Evolutionary conservation across 2,797 vertebrate genomes (phyloP), one percentile per base, ranked within the genome.

Genomic region (Siniperca scherzeri): DNA sequence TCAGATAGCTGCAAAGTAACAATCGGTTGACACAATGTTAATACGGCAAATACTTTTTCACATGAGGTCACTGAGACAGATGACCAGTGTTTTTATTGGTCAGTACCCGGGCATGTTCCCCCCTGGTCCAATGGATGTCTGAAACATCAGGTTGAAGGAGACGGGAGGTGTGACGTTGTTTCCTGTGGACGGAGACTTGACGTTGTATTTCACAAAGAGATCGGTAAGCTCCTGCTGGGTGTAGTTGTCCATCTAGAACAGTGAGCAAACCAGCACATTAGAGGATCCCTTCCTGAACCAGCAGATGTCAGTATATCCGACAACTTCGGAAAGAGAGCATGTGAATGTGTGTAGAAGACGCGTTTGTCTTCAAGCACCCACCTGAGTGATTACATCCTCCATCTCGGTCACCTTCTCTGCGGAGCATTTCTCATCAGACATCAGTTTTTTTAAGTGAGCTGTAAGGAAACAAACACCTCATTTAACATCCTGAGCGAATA

Each of bases 141-240:
- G 96, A 93, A 99, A 99, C 98, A 99, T 99, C 87, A 99, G 95
- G 91, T 99, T 99, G 94, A 99, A 99, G 77, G 97, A 95, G 77
- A 98, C 96, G 0, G 98, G 98, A 81, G 97, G 90, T 1, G 97
- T 96, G 52, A 99, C 96, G 84, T 99, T 97, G 82, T 99, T 99
- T 93, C 97, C 97, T 81, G 98, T 99, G 82, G 94, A 92, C 19
- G 98, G 98, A 1, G 98, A 99, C 86, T 98, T 99, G 84, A 99
- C 98, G 2, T 94, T 97, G 95, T 99, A 99, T 87, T 97, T 98
- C 83, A 98, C 96, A 90, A 99, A 99, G 66, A 99, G 96, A 84
- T 98, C 97, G 0, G 96, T 91, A 75, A 99, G 95, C 84, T 98
- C 96, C 87, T 98, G 95, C 76, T 99, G 98, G 71, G 96, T 96